Percentiles rank a stretch among this genome's conserved stretches.
phyloP scores from a whole-genome alignment of 2,888 invertebrate species.

The Ectemnius cavifrons region DNA sequence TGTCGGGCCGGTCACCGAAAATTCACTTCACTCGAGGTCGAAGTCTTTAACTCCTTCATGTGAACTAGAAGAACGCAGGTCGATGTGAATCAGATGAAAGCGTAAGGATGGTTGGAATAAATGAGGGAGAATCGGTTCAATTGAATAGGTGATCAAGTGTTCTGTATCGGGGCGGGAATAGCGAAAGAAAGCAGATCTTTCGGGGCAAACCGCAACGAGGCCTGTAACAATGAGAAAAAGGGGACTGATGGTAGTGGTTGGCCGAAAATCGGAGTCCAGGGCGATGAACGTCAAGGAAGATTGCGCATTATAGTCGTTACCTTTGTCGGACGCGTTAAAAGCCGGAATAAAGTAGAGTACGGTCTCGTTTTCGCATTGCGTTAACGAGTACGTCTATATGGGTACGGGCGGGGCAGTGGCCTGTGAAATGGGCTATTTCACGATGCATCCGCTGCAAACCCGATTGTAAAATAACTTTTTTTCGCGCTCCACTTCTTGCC shows the following conservation, averaged over 20 bases:
- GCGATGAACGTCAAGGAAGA: slow-evolving; percentile 27
- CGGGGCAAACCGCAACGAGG: no score
- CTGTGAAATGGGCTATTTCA: slow-evolving; percentile 57
- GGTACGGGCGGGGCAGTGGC: neutral
- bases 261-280: slow-evolving; percentile 48
- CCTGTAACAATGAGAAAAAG: neutral
- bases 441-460: slow-evolving; percentile 25
- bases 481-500: slow-evolving; percentile 24
- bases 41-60: no score
- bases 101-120: neutral
- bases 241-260: neutral
- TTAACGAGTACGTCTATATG: slow-evolving; percentile 46
- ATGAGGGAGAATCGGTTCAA: slow-evolving; percentile 6
- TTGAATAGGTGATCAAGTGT: no score
- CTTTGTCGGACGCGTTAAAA: slow-evolving; percentile 52
- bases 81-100: no score
- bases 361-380: slow-evolving; percentile 49
- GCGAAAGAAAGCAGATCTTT: neutral
- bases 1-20: no score
- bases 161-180: neutral
- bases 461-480: slow-evolving; percentile 53
- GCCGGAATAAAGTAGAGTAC: slow-evolving; percentile 55
- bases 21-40: no score
- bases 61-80: no score
- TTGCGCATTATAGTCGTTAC: slow-evolving; percentile 40